Conservation (phyloP, 1,140 invertebrate species). For the Leptoteleia sp. region DNA sequence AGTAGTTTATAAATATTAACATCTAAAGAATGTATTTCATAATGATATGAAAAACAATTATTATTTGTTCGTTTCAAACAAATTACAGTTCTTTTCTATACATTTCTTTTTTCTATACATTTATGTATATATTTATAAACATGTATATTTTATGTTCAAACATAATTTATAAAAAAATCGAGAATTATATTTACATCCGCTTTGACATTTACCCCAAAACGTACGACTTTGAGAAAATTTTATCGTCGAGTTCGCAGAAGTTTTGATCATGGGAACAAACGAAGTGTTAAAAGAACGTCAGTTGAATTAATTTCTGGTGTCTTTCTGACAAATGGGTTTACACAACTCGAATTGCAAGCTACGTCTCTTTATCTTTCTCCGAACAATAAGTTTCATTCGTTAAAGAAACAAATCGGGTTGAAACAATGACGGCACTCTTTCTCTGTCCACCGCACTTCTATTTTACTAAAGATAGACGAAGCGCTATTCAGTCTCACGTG, state of each 20-base stretch:
- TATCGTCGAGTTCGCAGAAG: neutral
- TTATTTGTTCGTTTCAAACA: too few species aligned
- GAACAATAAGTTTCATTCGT: slow-evolving; percentile 57
- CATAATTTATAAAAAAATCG: too few species aligned
- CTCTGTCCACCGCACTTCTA: slow-evolving; percentile 48
- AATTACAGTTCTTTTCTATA: too few species aligned
- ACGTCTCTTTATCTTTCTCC: slow-evolving; percentile 30
- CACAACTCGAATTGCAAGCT: slow-evolving; percentile 34
- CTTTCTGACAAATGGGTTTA: slow-evolving; percentile 36
- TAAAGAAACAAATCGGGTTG: slow-evolving; percentile 59
- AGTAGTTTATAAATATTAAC: too few species aligned
- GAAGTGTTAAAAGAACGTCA: slow-evolving; percentile 22
- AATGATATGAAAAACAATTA: too few species aligned
- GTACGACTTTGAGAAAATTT: slow-evolving; percentile 4
- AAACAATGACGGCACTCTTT: slow-evolving; percentile 54
- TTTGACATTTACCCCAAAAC: too few species aligned
- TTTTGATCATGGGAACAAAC: slow-evolving; percentile 7
- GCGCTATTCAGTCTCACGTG: slow-evolving; percentile 52
- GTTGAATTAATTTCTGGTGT: slow-evolving; percentile 38
- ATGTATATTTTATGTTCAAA: too few species aligned
- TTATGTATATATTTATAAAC: too few species aligned
- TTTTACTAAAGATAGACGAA: slow-evolving; percentile 46
- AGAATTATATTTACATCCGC: too few species aligned
- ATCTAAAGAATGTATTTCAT: too few species aligned
- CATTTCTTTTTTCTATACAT: too few species aligned